phyloP scores from a whole-genome alignment of 2,888 invertebrate genomes.

The Pandemis cinnamomeana region DNA sequence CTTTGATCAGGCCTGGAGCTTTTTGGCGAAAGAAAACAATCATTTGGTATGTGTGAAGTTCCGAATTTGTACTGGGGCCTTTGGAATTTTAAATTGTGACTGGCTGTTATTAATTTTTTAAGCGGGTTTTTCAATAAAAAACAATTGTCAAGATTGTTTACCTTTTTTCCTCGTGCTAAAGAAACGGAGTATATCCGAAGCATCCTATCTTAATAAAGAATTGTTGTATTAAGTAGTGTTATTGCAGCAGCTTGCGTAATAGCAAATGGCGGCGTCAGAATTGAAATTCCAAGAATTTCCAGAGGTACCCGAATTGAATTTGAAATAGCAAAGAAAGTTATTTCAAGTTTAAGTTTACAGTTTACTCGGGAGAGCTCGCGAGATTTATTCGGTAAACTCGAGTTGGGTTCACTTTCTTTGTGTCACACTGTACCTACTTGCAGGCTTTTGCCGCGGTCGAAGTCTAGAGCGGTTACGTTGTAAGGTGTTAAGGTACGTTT shows the following conservation, averaged over 20 bases:
- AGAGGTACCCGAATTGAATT: constrained; percentile 54
- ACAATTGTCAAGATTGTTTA: no score
- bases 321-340: constrained; percentile 54
- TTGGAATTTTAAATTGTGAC: no score
- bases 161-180: not conserved
- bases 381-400: constrained; percentile 72
- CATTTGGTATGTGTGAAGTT: no score
- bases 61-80: no score
- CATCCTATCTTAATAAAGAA: not conserved
- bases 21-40: no score
- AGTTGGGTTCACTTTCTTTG: constrained; percentile 71
- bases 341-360: constrained; percentile 46
- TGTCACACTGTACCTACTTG: constrained; percentile 67
- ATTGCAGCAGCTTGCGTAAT: constrained; percentile 23
- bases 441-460: constrained; percentile 39
- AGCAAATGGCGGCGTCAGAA: constrained; percentile 24
- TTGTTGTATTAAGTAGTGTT: not conserved
- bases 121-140: no score
- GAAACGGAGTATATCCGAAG: no score
- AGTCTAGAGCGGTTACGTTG: not conserved
- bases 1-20: no score
- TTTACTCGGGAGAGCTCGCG: constrained; percentile 58
- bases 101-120: no score
- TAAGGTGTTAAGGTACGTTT: not conserved
- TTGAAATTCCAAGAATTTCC: constrained; percentile 41